Evolutionary conservation across 2,797 vertebrate genomes (phyloP), one percentile per base, ranked within the genome.

Genomic region (Pseudotriccus pelzelni): DNA sequence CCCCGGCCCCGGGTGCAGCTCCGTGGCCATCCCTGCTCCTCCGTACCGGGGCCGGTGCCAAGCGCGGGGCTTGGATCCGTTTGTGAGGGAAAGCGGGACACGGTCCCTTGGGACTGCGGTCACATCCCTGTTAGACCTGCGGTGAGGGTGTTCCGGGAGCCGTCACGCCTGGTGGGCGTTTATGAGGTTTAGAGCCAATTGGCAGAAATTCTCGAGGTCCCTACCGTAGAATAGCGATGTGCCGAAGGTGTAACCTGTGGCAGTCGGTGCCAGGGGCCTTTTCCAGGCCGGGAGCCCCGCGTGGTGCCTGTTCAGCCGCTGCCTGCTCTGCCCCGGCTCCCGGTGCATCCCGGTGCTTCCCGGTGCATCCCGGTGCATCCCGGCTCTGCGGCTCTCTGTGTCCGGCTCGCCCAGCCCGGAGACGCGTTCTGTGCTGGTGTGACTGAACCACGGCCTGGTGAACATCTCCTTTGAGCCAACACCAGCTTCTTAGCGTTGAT

Each of bases 351-450:
- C 18, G 6, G 5, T n/a, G n/a, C n/a, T 44, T 39, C 21, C 25
- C 8, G 69, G 8, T 4, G 16, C 49, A 6, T 22, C 58, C 49
- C 20, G 20, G 37, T 11, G 37, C 0, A 1, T 21, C 25, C 12
- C 17, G 6, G 5, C 16, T 2, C 6, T 4, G 20, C 34, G 4
- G 66, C 46, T 47, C 43, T 39, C 39, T 0, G n/a, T 2, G 1
- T 6, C 0, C 1, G 2, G n/a, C 66, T n/a, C 1, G 0, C 14
- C n/a, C 3, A 0, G 32, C 25, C 46, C 2, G 4, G 7, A 13
- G 23, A 1, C 36, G 0, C 1, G 0, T 10, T 37, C 59, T 28
- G 12, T 12, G 0, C 0, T 0, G 0, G 0, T 0, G 1, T 3
- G 46, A 2, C 44, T 3, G 2, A 1, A 0, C 24, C 12, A 0